Evolutionary conservation across 2,113 vertebrate species (phyloP).

Genomic region (Eulemur rufifrons): DNA sequence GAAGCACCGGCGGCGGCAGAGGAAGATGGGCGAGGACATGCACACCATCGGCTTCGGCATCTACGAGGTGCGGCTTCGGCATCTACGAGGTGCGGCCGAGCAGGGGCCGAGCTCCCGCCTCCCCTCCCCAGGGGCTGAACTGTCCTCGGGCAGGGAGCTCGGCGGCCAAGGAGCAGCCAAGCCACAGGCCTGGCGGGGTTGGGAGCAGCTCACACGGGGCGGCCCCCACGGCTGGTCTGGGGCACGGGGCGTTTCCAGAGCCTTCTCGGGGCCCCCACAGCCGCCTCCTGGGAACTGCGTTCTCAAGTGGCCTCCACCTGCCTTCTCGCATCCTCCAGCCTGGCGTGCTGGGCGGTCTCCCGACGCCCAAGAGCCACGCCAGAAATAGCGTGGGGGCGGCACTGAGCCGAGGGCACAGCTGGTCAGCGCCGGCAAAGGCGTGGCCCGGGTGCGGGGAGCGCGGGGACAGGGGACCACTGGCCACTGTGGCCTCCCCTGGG

Average conservation of each 20-base stretch:
- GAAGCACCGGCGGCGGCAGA: slow-evolving; percentile 92
- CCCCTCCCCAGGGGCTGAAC: background rate
- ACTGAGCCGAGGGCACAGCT: background rate
- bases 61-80: slow-evolving; percentile 91
- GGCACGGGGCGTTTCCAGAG: background rate
- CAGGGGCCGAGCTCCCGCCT: fast-evolving
- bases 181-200: background rate
- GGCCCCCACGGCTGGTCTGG: background rate
- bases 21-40: slow-evolving; percentile 96
- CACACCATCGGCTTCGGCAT: slow-evolving; percentile 96
- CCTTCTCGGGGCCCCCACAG: background rate
- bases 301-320: background rate
- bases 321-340: background rate
- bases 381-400: background rate
- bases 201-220: background rate
- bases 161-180: background rate
- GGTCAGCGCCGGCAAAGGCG: background rate
- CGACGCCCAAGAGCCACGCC: background rate
- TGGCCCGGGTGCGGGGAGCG: background rate
- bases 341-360: background rate
- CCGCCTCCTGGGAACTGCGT: background rate
- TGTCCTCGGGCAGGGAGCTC: background rate
- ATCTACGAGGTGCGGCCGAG: slow-evolving; percentile 91
- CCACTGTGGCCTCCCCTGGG: background rate
- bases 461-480: background rate